Evolutionary conservation across 1,140 invertebrate species (phyloP).

Genomic region (Camponotus floridanus): DNA sequence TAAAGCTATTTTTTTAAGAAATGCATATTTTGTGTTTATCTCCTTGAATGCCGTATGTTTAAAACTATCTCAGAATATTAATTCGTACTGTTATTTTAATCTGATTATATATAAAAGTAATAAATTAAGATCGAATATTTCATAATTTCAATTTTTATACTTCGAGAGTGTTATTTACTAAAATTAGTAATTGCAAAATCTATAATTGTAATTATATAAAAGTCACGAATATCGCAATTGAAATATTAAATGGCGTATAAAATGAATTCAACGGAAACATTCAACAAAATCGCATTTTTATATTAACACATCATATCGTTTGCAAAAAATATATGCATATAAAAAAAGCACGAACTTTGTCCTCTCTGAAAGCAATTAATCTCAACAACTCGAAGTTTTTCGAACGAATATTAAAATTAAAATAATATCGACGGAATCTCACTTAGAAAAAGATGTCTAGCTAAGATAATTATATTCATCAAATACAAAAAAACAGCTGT

Average conservation of each 20-base stretch:
- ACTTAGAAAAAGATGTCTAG: conserved; percentile 1
- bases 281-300: background rate
- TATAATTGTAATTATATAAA: background rate
- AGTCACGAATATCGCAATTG: background rate
- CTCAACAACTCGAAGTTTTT: background rate
- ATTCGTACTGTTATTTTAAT: background rate
- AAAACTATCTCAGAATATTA: background rate
- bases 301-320: background rate
- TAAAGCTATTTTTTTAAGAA: background rate
- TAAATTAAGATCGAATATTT: background rate
- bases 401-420: background rate
- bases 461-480: conserved; percentile 22
- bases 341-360: conserved; percentile 26
- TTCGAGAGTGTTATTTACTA: background rate
- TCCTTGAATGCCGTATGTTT: background rate
- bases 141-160: background rate
- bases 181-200: background rate
- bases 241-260: conserved; percentile 17
- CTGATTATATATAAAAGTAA: background rate
- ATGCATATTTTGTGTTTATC: background rate
- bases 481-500: background rate
- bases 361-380: background rate
- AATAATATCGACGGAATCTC: background rate
- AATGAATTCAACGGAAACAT: background rate
- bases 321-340: background rate